Evolutionary conservation across 2,888 invertebrate genomes (phyloP).

Genomic region (Tetrapedia diversipes): DNA sequence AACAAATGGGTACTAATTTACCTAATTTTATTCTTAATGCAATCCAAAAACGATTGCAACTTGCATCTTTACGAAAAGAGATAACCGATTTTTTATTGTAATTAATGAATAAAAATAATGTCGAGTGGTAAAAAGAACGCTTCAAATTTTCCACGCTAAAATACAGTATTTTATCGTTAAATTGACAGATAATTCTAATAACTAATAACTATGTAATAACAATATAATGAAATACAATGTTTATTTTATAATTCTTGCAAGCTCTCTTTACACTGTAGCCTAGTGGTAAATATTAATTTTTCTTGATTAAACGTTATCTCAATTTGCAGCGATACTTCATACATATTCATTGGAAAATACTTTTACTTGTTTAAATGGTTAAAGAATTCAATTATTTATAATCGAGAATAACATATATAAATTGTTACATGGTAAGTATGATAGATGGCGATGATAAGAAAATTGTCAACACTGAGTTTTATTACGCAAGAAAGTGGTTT

Average conservation of each 20-base stretch:
- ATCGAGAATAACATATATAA: no score
- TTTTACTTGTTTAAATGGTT: background rate
- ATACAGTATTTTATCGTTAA: background rate
- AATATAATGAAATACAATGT: background rate
- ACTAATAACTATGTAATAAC: background rate
- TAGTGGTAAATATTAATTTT: background rate
- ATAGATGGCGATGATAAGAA: background rate
- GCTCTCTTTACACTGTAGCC: no score
- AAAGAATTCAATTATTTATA: no score
- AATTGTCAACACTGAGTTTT: background rate
- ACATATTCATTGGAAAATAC: no score
- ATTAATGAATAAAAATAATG: conserved; percentile 76
- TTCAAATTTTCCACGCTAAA: background rate
- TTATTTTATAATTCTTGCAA: background rate
- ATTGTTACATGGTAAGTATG: no score
- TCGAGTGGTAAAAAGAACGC: background rate
- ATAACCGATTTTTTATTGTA: conserved; percentile 80
- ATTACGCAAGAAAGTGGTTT: background rate
- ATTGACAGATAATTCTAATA: background rate
- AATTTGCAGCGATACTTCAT: background rate
- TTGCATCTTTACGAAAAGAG: conserved; percentile 75
- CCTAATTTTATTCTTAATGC: conserved; percentile 70
- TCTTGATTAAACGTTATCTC: background rate
- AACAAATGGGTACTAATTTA: conserved; percentile 62
- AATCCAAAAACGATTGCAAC: conserved; percentile 65